These are phyloP conservation scores for Rhinogobio ventralis DNA, from an alignment of 2,797 vertebrate species.

Conservation along the genomic window DNA sequence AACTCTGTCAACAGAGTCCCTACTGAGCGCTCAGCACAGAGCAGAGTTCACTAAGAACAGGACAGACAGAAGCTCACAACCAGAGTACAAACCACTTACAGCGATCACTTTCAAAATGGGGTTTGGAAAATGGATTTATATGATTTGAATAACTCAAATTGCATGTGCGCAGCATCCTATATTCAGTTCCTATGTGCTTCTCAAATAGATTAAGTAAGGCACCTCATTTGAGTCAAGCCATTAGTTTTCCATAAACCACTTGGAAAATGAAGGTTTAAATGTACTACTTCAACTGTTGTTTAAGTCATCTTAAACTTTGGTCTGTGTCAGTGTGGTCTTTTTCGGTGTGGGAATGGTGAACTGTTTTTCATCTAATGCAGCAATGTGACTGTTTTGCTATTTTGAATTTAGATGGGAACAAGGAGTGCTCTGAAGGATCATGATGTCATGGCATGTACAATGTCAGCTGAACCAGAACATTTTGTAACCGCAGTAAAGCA, in stretches of 20 bases:
- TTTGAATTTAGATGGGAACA: constrained; percentile 18
- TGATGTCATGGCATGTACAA: constrained; percentile 40
- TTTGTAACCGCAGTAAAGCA: neutral
- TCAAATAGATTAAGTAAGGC: constrained; percentile 26
- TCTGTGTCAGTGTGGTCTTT: constrained; percentile 20
- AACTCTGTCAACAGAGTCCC: constrained; percentile 52
- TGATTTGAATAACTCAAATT: constrained; percentile 9
- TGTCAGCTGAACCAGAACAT: constrained; percentile 22
- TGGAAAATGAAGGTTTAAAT: constrained; percentile 23
- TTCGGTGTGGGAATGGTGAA: constrained; percentile 14
- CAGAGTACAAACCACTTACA: constrained; percentile 11
- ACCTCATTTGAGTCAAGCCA: constrained; percentile 7
- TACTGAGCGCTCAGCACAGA: constrained; percentile 24
- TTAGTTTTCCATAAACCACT: constrained; percentile 16
- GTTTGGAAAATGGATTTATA: constrained; percentile 7
- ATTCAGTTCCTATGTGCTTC: neutral
- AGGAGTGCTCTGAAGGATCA: constrained; percentile 8
- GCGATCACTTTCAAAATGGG: constrained; percentile 14
- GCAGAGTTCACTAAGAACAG: constrained; percentile 3
- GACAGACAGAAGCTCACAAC: constrained; percentile 38
- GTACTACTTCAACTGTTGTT: neutral
- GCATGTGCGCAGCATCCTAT: neutral
- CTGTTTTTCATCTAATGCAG: constrained; percentile 25
- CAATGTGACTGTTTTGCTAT: constrained; percentile 1
- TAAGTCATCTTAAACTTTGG: constrained; percentile 12